phyloP scores from a whole-genome alignment of 2,888 invertebrate species.

The Branchipolynoe longqiensis region DNA sequence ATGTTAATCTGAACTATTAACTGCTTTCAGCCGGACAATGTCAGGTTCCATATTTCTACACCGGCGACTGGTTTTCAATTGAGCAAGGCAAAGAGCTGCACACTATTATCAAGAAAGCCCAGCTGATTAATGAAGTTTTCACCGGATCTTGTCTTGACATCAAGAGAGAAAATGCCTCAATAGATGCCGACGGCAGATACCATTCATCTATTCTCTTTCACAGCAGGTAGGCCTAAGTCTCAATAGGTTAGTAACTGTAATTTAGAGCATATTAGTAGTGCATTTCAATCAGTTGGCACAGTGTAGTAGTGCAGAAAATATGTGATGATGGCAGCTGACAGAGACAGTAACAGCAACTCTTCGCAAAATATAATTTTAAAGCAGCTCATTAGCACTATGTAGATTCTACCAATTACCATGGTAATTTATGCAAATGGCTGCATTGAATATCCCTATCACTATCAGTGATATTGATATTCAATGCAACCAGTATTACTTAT shows the following conservation, averaged over 20 bases:
- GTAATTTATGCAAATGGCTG: too few relatives aligned
- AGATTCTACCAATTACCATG: too few relatives aligned
- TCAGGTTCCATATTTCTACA: conserved; percentile 66
- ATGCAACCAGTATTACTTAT: too few relatives aligned
- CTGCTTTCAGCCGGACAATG: conserved; percentile 52
- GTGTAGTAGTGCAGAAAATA: too few relatives aligned
- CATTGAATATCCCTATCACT: too few relatives aligned
- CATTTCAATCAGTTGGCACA: too few relatives aligned
- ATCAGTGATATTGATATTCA: too few relatives aligned
- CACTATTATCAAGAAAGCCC: conserved; percentile 67
- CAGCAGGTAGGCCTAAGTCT: conserved; percentile 59
- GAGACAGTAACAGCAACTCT: too few relatives aligned
- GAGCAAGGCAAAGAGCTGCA: conserved; percentile 67
- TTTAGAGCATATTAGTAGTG: not conserved
- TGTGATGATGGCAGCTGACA: too few relatives aligned
- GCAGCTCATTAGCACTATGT: too few relatives aligned
- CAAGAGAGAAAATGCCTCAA: conserved; percentile 63
- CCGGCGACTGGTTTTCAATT: conserved; percentile 74
- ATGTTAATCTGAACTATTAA: too few relatives aligned
- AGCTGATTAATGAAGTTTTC: conserved; percentile 59
- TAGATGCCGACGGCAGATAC: conserved; percentile 66
- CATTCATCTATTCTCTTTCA: conserved; percentile 69
- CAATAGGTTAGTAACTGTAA: not conserved
- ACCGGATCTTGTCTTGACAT: conserved; percentile 60
- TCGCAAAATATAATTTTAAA: too few relatives aligned